A percentile compares a stretch with the other conserved stretches of the same genome.
phyloP scores from a whole-genome alignment of 2,797 vertebrate genomes.

The Bovichtus variegatus region DNA sequence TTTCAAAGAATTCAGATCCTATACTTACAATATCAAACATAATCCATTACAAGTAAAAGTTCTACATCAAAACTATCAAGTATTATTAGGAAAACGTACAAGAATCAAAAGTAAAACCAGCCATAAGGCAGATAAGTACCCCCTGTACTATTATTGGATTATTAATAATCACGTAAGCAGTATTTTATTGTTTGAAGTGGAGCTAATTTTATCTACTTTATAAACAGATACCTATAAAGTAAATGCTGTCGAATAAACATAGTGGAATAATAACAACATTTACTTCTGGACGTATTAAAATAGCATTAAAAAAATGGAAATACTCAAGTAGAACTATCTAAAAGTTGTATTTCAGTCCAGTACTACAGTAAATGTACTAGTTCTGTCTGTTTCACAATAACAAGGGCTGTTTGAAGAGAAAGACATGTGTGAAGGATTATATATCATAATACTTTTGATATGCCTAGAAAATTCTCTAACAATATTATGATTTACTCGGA shows the following conservation, averaged over 20 bases:
- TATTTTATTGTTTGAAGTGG: background rate
- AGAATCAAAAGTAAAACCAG: background rate
- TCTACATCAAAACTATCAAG: background rate
- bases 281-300: background rate
- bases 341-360: background rate
- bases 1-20: background rate
- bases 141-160: background rate
- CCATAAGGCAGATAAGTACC: background rate
- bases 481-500: too few species aligned
- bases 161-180: background rate
- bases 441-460: background rate
- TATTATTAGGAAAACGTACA: background rate
- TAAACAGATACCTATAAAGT: background rate
- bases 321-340: background rate
- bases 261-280: background rate
- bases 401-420: background rate
- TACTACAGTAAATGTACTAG: background rate
- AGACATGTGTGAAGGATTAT: background rate
- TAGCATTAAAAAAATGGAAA: constrained; percentile 5
- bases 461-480: background rate
- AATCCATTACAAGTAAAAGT: background rate
- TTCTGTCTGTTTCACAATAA: background rate
- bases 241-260: background rate
- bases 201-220: background rate
- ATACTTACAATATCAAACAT: background rate